phyloP scores from a whole-genome alignment of 2,113 vertebrate species.

The Actinemys pallida region DNA sequence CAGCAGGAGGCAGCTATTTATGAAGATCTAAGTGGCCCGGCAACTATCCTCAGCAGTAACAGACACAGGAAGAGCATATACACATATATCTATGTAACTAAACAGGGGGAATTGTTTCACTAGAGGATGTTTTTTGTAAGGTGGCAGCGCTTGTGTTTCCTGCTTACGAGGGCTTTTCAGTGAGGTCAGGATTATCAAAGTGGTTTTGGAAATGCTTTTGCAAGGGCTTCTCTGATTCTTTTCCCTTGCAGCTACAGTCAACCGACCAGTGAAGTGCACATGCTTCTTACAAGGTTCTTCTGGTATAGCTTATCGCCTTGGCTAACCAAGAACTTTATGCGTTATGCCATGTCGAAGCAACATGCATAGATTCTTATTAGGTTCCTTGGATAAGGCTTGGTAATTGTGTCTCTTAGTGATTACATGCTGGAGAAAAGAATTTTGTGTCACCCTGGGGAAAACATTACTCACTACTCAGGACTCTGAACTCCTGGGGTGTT shows the following conservation, averaged over 20 bases:
- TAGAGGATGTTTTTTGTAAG: neutral
- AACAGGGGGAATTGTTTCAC: neutral
- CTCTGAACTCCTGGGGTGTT: neutral
- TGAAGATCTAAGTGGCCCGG: neutral
- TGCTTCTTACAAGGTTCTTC: neutral
- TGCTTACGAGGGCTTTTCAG: neutral
- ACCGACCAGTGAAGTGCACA: neutral
- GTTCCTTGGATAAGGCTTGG: constrained; percentile 10
- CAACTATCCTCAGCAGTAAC: too few relatives aligned
- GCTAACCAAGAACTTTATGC: neutral
- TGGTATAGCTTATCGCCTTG: neutral
- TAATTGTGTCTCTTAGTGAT: constrained; percentile 65
- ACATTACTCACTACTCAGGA: constrained; percentile 48
- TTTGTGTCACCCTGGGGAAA: constrained; percentile 22
- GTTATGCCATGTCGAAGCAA: fast-evolving
- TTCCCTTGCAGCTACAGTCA: neutral
- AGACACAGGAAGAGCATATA: neutral
- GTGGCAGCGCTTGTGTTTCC: neutral
- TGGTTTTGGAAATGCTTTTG: neutral
- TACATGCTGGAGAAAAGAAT: constrained; percentile 69
- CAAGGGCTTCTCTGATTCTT: neutral
- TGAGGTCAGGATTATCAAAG: neutral
- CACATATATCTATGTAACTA: neutral
- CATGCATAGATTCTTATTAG: neutral
- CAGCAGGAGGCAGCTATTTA: neutral